phyloP scores from a whole-genome alignment of 2,113 vertebrate species.

The Calypte anna region DNA sequence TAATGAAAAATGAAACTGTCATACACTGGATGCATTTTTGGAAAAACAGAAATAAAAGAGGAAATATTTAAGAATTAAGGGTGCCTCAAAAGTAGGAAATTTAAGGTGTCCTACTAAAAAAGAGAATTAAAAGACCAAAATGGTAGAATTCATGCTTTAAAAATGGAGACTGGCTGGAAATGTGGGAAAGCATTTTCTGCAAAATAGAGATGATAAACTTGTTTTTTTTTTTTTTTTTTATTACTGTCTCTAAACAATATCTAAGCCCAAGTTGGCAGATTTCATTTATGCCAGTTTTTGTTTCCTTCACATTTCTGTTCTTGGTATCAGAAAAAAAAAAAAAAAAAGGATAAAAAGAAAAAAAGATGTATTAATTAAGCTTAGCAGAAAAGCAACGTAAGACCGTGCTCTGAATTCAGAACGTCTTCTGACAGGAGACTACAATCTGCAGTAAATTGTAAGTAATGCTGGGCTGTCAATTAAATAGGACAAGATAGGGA shows the following conservation, averaged over 20 bases:
- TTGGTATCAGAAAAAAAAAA: not conserved
- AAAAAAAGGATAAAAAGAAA: too few relatives aligned
- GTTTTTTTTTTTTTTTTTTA: not conserved
- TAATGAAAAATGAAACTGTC: not conserved
- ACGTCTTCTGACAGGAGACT: not conserved
- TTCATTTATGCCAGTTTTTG: not conserved
- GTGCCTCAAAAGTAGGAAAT: not conserved
- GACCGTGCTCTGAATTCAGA: constrained; percentile 10
- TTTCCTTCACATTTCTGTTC: constrained; percentile 26
- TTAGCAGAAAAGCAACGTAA: not conserved
- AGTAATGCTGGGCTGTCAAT: constrained; percentile 20
- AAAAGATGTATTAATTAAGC: constrained; percentile 56
- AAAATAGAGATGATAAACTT: not conserved
- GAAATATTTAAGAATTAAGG: not conserved
- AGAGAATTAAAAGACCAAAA: not conserved
- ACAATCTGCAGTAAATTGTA: not conserved
- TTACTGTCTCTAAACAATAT: not conserved
- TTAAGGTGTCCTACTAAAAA: not conserved
- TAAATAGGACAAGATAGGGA: not conserved
- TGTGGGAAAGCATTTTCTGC: not conserved
- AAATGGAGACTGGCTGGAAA: not conserved
- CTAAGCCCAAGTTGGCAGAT: not conserved
- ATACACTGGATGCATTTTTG: not conserved
- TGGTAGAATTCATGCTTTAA: not conserved
- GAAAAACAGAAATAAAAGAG: not conserved